Conservation (phyloP, 2,888 invertebrate species). For the Alviniconcha strummeri region DNA sequence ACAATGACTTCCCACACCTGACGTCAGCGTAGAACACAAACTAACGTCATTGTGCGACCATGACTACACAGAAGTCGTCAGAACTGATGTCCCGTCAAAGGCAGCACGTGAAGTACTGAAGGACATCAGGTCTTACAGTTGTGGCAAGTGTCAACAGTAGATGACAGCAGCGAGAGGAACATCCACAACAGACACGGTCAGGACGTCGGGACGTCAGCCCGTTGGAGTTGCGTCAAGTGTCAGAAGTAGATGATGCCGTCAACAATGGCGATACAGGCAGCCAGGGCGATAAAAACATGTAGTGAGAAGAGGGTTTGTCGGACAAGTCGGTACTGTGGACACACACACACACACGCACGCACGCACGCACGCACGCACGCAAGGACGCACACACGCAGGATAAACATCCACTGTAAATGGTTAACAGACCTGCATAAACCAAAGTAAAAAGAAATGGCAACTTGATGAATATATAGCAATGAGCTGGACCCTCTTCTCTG, state of each 20-base stretch:
- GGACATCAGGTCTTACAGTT: no score
- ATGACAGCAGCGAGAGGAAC: not conserved
- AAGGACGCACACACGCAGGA: not conserved
- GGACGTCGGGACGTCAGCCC: not conserved
- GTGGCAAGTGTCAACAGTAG: not conserved
- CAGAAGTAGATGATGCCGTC: not conserved
- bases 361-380: not conserved
- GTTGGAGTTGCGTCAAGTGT: not conserved
- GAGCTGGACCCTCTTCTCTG: no score
- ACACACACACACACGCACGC: conserved; percentile 2
- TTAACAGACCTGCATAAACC: no score
- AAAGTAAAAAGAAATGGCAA: no score
- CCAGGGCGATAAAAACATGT: not conserved
- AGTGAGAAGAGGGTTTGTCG: not conserved
- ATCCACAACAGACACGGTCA: not conserved
- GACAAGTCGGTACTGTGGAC: not conserved
- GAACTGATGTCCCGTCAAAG: no score
- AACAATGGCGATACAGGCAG: not conserved
- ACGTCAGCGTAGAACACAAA: no score
- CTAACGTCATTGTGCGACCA: no score
- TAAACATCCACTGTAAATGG: no score
- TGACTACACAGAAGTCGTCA: no score
- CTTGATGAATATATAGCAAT: no score
- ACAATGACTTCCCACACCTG: no score
- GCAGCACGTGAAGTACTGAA: no score